phyloP scores from a whole-genome alignment of 2,113 vertebrate genomes.

The Xyliphius kryptos region DNA sequence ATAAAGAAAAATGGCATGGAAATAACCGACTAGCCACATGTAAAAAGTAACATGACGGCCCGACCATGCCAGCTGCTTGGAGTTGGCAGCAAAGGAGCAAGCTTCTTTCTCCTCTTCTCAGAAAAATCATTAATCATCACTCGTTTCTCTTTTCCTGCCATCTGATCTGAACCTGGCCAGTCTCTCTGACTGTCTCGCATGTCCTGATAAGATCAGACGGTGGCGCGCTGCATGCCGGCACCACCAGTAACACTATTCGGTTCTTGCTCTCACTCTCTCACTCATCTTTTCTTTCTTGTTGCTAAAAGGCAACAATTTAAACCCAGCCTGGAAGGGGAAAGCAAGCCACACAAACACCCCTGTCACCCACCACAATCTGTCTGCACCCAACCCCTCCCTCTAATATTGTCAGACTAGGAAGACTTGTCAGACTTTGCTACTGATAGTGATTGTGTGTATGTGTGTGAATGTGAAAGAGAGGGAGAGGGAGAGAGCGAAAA shows the following conservation, averaged over 20 bases:
- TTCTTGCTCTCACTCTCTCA: background rate
- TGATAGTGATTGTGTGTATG: constrained; percentile 6
- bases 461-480: background rate
- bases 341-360: constrained; percentile 3
- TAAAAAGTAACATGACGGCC: background rate
- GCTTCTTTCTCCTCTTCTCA: constrained; percentile 4
- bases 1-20: background rate
- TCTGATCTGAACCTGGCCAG: constrained; percentile 2
- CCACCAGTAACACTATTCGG: background rate
- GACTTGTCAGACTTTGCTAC: background rate
- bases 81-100: background rate
- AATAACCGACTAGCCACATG: background rate
- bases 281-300: constrained; percentile 11
- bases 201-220: background rate
- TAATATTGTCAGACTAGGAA: too few species aligned
- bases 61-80: background rate
- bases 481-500: background rate
- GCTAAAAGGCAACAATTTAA: constrained; percentile 19
- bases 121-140: constrained; percentile 11
- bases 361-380: background rate
- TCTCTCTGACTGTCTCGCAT: background rate
- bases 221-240: constrained; percentile 10
- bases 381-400: background rate
- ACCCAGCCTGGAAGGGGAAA: constrained; percentile 3
- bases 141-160: background rate